Evolutionary conservation across 2,797 vertebrate genomes (phyloP).

Genomic region (Crossoptilon crossoptilon): DNA sequence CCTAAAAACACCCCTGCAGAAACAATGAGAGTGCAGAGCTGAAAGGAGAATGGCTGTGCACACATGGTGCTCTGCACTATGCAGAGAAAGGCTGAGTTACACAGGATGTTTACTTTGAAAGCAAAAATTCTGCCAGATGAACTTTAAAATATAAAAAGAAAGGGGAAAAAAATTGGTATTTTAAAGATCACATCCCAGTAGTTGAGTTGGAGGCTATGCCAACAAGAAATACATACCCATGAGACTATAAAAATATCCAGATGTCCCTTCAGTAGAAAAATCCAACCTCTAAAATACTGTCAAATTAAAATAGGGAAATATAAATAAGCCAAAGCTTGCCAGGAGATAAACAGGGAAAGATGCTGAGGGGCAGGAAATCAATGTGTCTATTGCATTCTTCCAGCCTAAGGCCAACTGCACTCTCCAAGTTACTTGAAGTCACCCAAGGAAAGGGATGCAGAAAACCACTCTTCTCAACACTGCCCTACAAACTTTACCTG

Average conservation of each 20-base stretch:
- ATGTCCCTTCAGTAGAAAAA: neutral
- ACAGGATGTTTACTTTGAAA: neutral
- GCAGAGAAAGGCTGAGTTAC: neutral
- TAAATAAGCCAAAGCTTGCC: neutral
- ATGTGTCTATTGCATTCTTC: neutral
- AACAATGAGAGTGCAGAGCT: neutral
- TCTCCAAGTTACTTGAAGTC: neutral
- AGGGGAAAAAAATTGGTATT: neutral
- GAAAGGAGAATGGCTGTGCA: neutral
- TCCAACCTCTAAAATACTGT: neutral
- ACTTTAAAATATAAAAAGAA: neutral
- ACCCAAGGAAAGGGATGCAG: neutral
- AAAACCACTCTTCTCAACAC: neutral
- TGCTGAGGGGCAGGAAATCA: neutral
- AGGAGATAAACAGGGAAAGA: neutral
- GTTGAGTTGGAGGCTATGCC: neutral
- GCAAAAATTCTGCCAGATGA: neutral
- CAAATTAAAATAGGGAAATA: neutral
- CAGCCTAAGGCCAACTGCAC: neutral
- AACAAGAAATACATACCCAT: neutral
- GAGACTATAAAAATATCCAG: neutral
- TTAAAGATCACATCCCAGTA: neutral
- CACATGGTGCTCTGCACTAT: neutral
- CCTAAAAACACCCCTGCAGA: neutral
- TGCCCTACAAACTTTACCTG: constrained; percentile 80